phyloP scores from a whole-genome alignment of 2,888 invertebrate genomes.

The Limnephilus marmoratus region DNA sequence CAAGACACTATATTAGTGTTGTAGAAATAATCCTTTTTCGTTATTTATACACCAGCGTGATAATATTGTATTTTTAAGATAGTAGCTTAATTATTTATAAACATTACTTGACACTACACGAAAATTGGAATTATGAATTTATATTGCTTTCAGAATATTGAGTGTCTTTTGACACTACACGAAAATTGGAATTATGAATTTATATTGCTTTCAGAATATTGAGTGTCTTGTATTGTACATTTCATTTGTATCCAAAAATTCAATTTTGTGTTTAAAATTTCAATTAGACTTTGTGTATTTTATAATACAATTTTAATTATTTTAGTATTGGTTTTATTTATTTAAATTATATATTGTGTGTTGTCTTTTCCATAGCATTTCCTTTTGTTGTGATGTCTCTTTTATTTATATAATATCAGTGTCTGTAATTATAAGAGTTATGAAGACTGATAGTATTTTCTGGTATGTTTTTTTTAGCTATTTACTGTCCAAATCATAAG shows the following conservation, averaged over 20 bases:
- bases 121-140: conserved; percentile 38
- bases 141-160: conserved; percentile 24
- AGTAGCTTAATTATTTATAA: conserved; percentile 50
- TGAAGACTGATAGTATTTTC: conserved; percentile 66
- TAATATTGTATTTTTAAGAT: conserved; percentile 46
- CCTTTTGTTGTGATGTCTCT: conserved; percentile 57
- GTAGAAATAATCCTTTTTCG: conserved; percentile 45
- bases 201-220: conserved; percentile 25
- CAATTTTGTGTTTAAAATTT: conserved; percentile 21
- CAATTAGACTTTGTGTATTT: conserved; percentile 29
- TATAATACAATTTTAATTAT: conserved; percentile 42
- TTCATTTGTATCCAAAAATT: conserved; percentile 34
- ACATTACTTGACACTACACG: conserved; percentile 42
- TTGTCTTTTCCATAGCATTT: conserved; percentile 54
- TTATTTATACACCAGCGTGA: conserved; percentile 52
- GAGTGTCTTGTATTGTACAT: conserved; percentile 25
- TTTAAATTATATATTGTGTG: conserved; percentile 48
- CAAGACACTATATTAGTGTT: conserved; percentile 61
- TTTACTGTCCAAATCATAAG: conserved; percentile 63
- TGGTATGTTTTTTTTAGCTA: conserved; percentile 63
- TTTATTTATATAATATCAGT: conserved; percentile 57
- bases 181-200: conserved; percentile 38
- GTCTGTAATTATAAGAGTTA: conserved; percentile 65
- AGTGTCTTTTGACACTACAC: conserved; percentile 41
- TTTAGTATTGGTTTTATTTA: conserved; percentile 49